Base-by-base conservation (phyloP, 2,797 vertebrate genomes). In the Diplodus puntazzo region DNA sequence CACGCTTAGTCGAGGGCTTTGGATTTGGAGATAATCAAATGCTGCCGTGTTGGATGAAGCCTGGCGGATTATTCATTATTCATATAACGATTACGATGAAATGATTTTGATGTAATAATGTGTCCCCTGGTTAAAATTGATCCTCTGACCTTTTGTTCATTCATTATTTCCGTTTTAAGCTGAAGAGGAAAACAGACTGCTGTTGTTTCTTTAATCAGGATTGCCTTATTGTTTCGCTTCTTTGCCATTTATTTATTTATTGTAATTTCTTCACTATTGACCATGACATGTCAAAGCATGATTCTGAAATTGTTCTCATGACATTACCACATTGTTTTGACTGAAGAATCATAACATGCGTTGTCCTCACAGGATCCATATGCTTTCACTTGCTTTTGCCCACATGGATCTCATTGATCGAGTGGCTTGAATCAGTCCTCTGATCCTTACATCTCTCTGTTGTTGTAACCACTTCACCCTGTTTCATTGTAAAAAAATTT, bases 401-500 rank as follows among this genome's bases (percentile, higher is more conserved):
- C 83, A 87, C 58, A 85, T 85, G 85, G 72, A 78, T 80, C 73
- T 82, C 66, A 85, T 83, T 50, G 34, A 42, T 30, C 3, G 4
- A 46, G 25, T 54, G 68, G 55, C 69, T 61, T 55, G 23, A 80
- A 69, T 80, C 67, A 60, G 39, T 34, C 71, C 9, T 73, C 5
- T 69, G 45, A 82, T 60, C 74, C 68, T 21, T 42, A 49, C 2
- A 4, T 12, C 25, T 50, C 65, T 46, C 17, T 89, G 81, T 85
- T 87, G 74, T 69, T 82, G 13, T 82, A 84, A 87, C 75, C 77
- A 53, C 17, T 81, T 79, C 80, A 79, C 69, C 65, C 52, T 68
- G 54, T 30, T 73, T 48, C 30, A 60, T 42, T 39, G 70, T 20
- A 50, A 57, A 64, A 69, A 69, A 62, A 50, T n/a, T n/a, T n/a